Percentiles rank a stretch among this genome's conserved stretches.
These are phyloP conservation scores for Nibea coibor DNA, from an alignment of 2,113 vertebrate species.

Conservation along the genomic window DNA sequence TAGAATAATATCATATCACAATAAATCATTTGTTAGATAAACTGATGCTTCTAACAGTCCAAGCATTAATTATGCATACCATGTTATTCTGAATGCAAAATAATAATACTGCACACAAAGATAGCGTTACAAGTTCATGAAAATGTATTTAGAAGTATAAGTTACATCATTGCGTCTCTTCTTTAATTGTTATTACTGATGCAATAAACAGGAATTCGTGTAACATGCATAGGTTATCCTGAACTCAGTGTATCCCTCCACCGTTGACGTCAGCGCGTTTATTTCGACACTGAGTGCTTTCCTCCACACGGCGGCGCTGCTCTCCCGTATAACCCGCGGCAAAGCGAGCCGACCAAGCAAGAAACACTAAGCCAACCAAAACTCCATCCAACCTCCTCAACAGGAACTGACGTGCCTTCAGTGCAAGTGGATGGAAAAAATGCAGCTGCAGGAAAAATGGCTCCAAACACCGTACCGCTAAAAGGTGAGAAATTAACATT, in stretches of 20 bases:
- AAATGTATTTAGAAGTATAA: too few species aligned
- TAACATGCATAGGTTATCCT: neutral
- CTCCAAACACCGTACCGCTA: constrained; percentile 76
- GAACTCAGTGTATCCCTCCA: neutral
- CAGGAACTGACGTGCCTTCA: constrained; percentile 86
- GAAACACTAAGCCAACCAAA: constrained; percentile 27
- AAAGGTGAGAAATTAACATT: constrained; percentile 74
- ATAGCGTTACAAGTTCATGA: too few species aligned
- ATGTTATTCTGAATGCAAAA: too few species aligned
- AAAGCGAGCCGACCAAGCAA: neutral
- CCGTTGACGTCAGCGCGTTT: neutral
- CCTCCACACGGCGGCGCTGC: constrained; percentile 60
- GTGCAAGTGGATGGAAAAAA: constrained; percentile 80
- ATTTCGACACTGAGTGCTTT: neutral
- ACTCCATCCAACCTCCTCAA: constrained; percentile 56
- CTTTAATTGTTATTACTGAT: too few species aligned
- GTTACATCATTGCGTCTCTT: too few species aligned
- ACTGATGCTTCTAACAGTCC: too few species aligned
- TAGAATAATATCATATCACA: too few species aligned
- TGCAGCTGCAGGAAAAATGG: constrained; percentile 84
- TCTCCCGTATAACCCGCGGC: rapidly evolving
- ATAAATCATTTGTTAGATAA: too few species aligned
- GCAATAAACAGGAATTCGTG: too few species aligned
- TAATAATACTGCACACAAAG: too few species aligned
- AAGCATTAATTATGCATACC: too few species aligned